A percentile compares a stretch with the other conserved stretches of the same genome.
phyloP scores from a whole-genome alignment of 2,113 vertebrate genomes.

The Rhinopomastus cyanomelas region DNA sequence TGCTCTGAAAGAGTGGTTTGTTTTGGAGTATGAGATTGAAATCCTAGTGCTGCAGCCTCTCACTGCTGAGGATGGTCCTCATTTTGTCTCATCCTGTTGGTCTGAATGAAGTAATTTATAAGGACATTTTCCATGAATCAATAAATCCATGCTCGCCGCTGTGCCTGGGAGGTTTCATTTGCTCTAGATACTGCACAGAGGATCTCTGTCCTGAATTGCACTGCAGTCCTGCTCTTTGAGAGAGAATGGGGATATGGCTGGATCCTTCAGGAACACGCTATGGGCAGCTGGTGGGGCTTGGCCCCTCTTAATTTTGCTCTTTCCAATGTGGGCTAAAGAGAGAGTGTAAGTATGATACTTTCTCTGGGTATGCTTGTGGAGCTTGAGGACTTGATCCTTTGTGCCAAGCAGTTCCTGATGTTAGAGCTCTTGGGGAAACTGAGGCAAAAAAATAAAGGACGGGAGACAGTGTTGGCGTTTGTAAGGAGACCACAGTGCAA shows the following conservation, averaged over 20 bases:
- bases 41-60: not conserved
- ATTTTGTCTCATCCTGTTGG: not conserved
- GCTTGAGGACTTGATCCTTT: not conserved
- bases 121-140: slow-evolving; percentile 54
- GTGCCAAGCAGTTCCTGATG: not conserved
- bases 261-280: not conserved
- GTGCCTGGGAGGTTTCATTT: slow-evolving; percentile 38
- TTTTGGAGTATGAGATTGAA: not conserved
- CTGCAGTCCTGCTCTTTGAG: not conserved
- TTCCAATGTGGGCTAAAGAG: not conserved
- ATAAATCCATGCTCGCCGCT: slow-evolving; percentile 36
- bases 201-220: not conserved
- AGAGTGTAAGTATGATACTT: not conserved
- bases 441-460: not conserved
- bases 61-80: not conserved
- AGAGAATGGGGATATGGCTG: not conserved
- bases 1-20: not conserved
- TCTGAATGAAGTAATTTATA: slow-evolving; percentile 41
- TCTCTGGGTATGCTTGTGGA: not conserved
- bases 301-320: not conserved
- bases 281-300: not conserved
- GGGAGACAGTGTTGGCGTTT: not conserved
- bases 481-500: not conserved
- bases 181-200: not conserved
- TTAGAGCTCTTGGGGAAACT: not conserved